phyloP scores from a whole-genome alignment of 2,797 vertebrate species.

The Spinibarbus caldwelli region DNA sequence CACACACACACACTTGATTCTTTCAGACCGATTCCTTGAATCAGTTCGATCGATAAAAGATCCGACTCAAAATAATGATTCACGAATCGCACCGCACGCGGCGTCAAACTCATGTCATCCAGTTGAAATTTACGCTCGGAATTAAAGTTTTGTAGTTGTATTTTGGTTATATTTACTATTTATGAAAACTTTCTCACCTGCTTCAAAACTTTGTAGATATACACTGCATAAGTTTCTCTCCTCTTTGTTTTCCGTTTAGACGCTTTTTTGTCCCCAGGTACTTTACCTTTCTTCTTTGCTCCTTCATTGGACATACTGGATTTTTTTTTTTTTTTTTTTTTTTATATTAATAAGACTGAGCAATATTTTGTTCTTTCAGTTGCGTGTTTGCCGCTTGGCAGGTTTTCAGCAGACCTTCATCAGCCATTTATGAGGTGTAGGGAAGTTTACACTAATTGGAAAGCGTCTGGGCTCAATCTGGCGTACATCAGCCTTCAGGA shows the following conservation, averaged over 20 bases:
- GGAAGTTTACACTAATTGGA: slow-evolving; percentile 25
- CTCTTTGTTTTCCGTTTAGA: slow-evolving; percentile 73
- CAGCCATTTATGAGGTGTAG: slow-evolving; percentile 45
- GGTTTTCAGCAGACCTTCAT: slow-evolving; percentile 28
- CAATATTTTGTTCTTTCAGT: not conserved
- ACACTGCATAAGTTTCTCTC: slow-evolving; percentile 82
- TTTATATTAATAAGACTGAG: not conserved
- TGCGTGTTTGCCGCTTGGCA: slow-evolving; percentile 16
- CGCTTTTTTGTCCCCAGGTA: slow-evolving; percentile 66
- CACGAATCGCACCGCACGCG: not conserved
- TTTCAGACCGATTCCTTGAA: not conserved
- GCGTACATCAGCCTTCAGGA: not conserved
- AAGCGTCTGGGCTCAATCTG: slow-evolving; percentile 18
- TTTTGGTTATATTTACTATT: not conserved
- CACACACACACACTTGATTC: no score
- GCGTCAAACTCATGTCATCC: not conserved
- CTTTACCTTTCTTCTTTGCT: slow-evolving; percentile 68
- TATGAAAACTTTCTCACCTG: slow-evolving; percentile 70
- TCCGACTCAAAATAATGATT: not conserved
- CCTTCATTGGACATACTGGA: slow-evolving; percentile 74
- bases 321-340: no score
- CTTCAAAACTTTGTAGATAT: slow-evolving; percentile 87
- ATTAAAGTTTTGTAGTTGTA: not conserved
- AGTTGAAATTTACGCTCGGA: not conserved
- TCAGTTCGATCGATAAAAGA: not conserved